Percentiles rank a stretch among this genome's conserved stretches.
Conservation (phyloP, 1,140 invertebrate species). For the Leptinotarsa defecta region DNA sequence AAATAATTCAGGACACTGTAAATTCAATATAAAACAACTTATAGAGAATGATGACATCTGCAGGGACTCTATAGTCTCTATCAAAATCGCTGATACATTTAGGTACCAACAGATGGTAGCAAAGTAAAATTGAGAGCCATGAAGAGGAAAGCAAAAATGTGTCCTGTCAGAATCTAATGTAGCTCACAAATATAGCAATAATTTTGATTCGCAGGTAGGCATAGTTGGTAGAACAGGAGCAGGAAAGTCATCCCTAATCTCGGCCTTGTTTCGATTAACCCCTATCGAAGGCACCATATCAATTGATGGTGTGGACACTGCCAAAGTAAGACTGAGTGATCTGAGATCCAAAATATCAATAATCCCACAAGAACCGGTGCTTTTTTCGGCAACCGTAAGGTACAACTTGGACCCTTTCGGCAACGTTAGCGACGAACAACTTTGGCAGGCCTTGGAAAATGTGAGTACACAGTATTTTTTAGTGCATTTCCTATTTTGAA, state of each 20-base stretch:
- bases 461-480: slow-evolving; percentile 1
- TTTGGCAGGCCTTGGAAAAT: slow-evolving; percentile 70
- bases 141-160: background rate
- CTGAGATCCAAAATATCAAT: slow-evolving; percentile 76
- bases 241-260: slow-evolving; percentile 81
- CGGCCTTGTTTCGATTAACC: slow-evolving; percentile 72
- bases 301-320: slow-evolving; percentile 73
- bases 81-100: no score
- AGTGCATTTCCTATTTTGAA: no score
- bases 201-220: slow-evolving; percentile 57
- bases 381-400: slow-evolving; percentile 78
- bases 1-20: no score
- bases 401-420: slow-evolving; percentile 87
- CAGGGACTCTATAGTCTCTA: no score
- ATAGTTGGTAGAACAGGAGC: slow-evolving; percentile 78
- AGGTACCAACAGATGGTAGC: background rate
- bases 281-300: slow-evolving; percentile 68
- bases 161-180: background rate
- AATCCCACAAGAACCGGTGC: slow-evolving; percentile 82
- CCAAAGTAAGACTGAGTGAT: slow-evolving; percentile 67
- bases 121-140: background rate
- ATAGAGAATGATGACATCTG: no score
- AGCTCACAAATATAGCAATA: background rate
- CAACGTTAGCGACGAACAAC: slow-evolving; percentile 65
- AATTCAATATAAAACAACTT: no score